Evolutionary conservation across 2,113 vertebrate species (phyloP).

Genomic region (Pao palembangensis): DNA sequence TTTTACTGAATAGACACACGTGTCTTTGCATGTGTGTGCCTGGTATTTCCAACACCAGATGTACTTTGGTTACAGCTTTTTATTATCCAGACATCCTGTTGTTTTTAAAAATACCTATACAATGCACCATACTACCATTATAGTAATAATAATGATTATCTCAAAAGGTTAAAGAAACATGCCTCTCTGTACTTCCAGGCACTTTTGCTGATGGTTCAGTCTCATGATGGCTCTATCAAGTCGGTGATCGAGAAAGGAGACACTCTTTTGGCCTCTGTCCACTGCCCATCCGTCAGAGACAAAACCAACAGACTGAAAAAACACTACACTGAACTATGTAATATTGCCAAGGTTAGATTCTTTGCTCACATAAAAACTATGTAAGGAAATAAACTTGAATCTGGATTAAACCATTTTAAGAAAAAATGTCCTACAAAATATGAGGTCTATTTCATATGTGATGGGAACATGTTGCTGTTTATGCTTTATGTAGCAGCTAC

Average conservation of each 20-base stretch:
- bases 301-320: conserved; percentile 81
- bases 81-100: no score
- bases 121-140: neutral
- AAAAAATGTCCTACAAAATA: neutral
- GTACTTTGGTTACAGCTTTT: no score
- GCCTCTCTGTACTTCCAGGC: conserved; percentile 71
- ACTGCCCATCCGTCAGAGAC: conserved; percentile 78
- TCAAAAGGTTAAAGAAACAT: neutral
- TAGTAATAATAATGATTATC: neutral
- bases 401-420: neutral
- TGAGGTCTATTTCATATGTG: neutral
- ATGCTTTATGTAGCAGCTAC: neutral
- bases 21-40: conserved; percentile 13
- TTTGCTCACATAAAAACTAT: neutral
- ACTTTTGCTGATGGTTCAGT: conserved; percentile 85
- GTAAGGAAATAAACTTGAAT: neutral
- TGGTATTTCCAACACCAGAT: no score
- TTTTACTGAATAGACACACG: neutral
- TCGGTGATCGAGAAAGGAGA: conserved; percentile 90
- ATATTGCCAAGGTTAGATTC: conserved; percentile 75
- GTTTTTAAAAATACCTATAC: no score
- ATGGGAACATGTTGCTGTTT: neutral
- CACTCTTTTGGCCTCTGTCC: conserved; percentile 80
- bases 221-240: conserved; percentile 84
- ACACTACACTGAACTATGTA: conserved; percentile 83